Conservation (phyloP, 2,888 invertebrate genomes). For the Balanococcus diminutus region DNA sequence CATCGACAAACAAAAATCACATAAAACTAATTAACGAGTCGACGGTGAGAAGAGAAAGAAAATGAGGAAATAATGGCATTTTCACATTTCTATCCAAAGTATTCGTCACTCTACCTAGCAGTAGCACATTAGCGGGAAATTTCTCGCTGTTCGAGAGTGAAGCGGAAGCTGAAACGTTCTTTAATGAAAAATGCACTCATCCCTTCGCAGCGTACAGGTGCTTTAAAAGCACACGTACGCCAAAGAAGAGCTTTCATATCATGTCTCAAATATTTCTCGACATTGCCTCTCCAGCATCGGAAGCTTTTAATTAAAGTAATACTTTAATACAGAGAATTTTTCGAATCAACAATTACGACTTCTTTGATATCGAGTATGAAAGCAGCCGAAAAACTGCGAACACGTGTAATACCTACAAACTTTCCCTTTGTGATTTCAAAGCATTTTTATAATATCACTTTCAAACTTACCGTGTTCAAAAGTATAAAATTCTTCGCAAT, state of each 20-base stretch:
- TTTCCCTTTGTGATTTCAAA: neutral
- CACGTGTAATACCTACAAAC: neutral
- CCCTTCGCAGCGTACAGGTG: neutral
- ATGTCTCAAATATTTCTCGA: neutral
- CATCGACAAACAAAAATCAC: no score
- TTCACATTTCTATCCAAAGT: neutral
- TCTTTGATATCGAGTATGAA: conserved; percentile 19
- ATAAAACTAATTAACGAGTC: no score
- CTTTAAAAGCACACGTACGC: neutral
- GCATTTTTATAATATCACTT: neutral
- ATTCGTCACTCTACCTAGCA: no score
- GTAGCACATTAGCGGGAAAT: neutral
- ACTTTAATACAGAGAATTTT: conserved; percentile 7
- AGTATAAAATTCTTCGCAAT: conserved; percentile 55
- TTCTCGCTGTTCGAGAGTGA: neutral
- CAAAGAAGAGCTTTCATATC: conserved; percentile 4
- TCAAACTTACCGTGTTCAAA: conserved; percentile 53
- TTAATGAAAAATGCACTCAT: neutral
- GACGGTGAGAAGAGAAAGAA: no score
- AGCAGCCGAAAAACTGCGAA: neutral
- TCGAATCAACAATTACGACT: conserved; percentile 25
- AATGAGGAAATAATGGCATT: neutral
- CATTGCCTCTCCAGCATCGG: neutral
- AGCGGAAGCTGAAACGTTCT: neutral
- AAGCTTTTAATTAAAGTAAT: no score